A percentile compares a stretch with the other conserved stretches of the same genome.
phyloP scores from a whole-genome alignment of 1,140 invertebrate genomes.

The Orchestia grillus region DNA sequence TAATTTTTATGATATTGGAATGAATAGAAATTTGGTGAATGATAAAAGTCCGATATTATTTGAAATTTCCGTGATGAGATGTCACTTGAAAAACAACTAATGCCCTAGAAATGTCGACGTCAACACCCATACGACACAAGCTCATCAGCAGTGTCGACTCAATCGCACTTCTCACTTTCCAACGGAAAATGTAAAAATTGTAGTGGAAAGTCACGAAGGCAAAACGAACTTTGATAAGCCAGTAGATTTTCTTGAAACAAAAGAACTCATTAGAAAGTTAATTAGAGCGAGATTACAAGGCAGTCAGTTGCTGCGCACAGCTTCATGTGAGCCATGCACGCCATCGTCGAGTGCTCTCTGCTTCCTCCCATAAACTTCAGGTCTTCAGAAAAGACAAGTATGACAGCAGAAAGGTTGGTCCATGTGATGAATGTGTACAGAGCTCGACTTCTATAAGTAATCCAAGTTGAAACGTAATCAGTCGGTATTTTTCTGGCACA shows the following conservation, averaged over 20 bases:
- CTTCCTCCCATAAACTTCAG: not conserved
- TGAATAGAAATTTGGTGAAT: not conserved
- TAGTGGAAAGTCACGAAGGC: not conserved
- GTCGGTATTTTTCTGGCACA: not conserved
- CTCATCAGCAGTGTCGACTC: not conserved
- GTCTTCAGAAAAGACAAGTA: not conserved
- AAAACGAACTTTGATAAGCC: not conserved
- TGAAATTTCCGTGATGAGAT: not conserved
- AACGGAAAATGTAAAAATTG: not conserved
- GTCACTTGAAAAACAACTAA: not conserved
- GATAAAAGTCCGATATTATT: not conserved
- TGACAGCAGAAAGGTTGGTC: not conserved
- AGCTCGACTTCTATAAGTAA: not conserved
- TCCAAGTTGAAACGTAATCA: not conserved
- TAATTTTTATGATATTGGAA: not conserved
- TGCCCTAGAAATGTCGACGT: no score
- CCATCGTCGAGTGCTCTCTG: slow-evolving; percentile 17
- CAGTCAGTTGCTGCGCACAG: not conserved
- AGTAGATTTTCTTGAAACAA: slow-evolving; percentile 7
- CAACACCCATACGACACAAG: no score
- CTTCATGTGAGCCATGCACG: slow-evolving; percentile 14
- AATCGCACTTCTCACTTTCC: not conserved
- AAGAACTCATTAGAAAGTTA: slow-evolving; percentile 39
- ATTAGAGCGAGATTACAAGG: slow-evolving; percentile 29
- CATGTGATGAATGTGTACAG: not conserved